phyloP scores from a whole-genome alignment of 1,140 invertebrate genomes.

The Aphelinus atriplicis region DNA sequence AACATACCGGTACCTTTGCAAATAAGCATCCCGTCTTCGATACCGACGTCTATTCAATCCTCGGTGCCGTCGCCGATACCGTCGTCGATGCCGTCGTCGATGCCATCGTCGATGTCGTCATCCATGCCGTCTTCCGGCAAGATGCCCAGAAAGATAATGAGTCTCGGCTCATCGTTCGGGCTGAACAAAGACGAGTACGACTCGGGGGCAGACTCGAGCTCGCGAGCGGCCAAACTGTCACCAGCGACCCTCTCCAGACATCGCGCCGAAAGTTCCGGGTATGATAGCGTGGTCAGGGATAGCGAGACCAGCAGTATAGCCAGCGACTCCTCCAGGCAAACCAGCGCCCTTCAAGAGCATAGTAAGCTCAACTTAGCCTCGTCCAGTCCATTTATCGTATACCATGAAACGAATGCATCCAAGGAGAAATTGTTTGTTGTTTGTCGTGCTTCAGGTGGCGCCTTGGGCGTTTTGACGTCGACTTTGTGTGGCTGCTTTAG shows the following conservation, averaged over 20 bases:
- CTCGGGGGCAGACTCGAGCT: slow-evolving; percentile 82
- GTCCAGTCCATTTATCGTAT: neutral
- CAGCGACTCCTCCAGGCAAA: slow-evolving; percentile 77
- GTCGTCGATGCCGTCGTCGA: slow-evolving; percentile 65
- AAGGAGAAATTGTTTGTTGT: neutral
- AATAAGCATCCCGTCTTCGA: slow-evolving; percentile 56
- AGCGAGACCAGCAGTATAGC: slow-evolving; percentile 86
- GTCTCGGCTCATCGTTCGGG: slow-evolving; percentile 68
- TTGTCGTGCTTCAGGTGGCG: slow-evolving; percentile 57
- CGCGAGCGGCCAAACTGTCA: slow-evolving; percentile 80
- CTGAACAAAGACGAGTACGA: slow-evolving; percentile 77
- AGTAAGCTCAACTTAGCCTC: slow-evolving; percentile 47
- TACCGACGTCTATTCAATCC: slow-evolving; percentile 7
- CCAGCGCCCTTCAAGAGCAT: slow-evolving; percentile 72
- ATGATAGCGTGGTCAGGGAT: slow-evolving; percentile 88
- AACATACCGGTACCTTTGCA: neutral
- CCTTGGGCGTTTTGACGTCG: slow-evolving; percentile 65
- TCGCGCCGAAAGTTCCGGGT: slow-evolving; percentile 83
- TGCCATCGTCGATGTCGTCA: slow-evolving; percentile 65
- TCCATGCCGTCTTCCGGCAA: slow-evolving; percentile 66
- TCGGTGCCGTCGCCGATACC: slow-evolving; percentile 63
- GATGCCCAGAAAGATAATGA: slow-evolving; percentile 68
- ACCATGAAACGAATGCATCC: neutral
- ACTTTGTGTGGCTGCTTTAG: slow-evolving; percentile 67
- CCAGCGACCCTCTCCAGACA: slow-evolving; percentile 75